These are phyloP conservation scores for Patella depressa DNA, from an alignment of 2,888 invertebrate species.

Conservation along the genomic window DNA sequence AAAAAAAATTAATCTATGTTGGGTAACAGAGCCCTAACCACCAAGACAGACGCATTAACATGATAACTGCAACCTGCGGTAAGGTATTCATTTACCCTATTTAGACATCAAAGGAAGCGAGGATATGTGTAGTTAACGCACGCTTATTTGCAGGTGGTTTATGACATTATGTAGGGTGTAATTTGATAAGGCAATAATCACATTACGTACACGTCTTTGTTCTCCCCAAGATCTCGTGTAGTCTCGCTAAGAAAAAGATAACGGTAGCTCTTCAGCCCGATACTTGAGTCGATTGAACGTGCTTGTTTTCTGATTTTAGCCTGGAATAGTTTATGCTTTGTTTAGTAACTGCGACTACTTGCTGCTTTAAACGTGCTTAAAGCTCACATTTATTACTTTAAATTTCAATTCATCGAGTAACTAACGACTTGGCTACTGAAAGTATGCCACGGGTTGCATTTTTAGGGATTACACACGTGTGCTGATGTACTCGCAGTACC, in stretches of 20 bases:
- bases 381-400: background rate
- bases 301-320: background rate
- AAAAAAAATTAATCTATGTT: background rate
- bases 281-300: conserved; percentile 7
- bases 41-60: background rate
- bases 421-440: background rate
- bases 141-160: conserved; percentile 13
- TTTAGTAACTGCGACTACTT: background rate
- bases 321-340: background rate
- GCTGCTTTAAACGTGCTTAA: conserved; percentile 6
- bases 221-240: background rate
- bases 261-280: conserved; percentile 5
- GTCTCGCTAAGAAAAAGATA: background rate
- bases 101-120: background rate
- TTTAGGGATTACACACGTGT: no score
- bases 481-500: no score
- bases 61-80: conserved; percentile 7
- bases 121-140: conserved; percentile 6
- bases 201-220: conserved; percentile 10
- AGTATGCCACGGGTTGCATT: no score
- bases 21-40: background rate
- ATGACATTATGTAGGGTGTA: conserved; percentile 5
- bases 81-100: conserved; percentile 6
- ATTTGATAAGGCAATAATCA: conserved; percentile 7
- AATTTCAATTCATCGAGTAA: conserved; percentile 1